These are phyloP conservation scores for Chionoecetes opilio DNA, from an alignment of 1,140 invertebrate genomes.

Conservation along the genomic window DNA sequence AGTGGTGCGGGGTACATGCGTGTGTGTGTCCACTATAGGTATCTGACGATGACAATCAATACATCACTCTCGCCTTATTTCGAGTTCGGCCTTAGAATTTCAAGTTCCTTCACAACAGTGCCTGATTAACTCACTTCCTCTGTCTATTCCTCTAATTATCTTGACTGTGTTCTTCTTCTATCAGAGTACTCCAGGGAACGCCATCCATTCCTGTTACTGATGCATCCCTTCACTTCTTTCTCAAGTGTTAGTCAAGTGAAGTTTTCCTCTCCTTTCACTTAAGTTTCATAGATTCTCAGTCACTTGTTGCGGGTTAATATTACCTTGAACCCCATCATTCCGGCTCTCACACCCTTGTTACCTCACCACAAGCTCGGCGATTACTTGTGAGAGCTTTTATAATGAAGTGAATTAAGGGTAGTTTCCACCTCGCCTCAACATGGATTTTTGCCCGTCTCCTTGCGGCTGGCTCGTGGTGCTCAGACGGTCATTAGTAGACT, in stretches of 20 bases:
- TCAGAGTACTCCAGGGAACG: too few species aligned
- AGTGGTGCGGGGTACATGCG: background rate
- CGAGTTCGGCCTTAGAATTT: too few species aligned
- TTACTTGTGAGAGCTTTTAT: background rate
- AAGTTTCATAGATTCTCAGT: too few species aligned
- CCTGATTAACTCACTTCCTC: too few species aligned
- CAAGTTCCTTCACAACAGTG: too few species aligned
- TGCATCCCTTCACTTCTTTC: too few species aligned
- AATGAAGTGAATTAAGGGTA: background rate
- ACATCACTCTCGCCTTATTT: background rate
- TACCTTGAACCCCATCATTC: background rate
- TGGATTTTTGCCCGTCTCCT: constrained; percentile 3
- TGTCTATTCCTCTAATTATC: too few species aligned
- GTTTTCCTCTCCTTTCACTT: too few species aligned
- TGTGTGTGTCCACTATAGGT: background rate
- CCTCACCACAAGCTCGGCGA: background rate
- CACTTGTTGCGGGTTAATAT: too few species aligned
- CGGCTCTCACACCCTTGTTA: background rate
- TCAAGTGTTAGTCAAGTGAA: too few species aligned
- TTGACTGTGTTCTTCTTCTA: too few species aligned
- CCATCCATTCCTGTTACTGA: too few species aligned
- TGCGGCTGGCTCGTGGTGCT: background rate
- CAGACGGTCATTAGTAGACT: background rate
- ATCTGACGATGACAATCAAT: background rate
- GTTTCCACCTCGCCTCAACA: background rate